Evolutionary conservation across 37 sponge, comb jelly and placozoan species (phyloP), one percentile per base, ranked within the genome.

Genomic region (Axinella damicornis): DNA sequence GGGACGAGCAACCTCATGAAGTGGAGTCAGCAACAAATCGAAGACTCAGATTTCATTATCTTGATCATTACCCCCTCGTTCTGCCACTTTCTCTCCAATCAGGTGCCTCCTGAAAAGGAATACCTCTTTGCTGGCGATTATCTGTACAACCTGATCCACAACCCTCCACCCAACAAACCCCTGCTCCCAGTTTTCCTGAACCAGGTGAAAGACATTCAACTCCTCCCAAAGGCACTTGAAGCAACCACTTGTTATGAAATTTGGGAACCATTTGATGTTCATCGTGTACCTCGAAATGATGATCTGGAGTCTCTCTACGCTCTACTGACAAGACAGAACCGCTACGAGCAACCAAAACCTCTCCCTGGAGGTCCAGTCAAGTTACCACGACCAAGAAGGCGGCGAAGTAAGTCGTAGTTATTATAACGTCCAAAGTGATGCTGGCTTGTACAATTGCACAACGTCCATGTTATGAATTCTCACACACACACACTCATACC

Each of bases 41-140:
- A 71, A n/a, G 78, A 69, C 57, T 79, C 85, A 2, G 65, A 87
- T 30, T 78, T 79, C 67, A 61, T 92, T 35, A 52, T 92, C 64
- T 57, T 88, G 28, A 67, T 92, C 58, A 56, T 88, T 35, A 84
- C 84, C n/a, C 38, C 70, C 15, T 88, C 88, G 59, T 67, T 92
- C 72, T 25, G 66, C 18, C 34, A 87, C 59, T 88, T 87, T 57
- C 85, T 92, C 36, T 39, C 73, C n/a, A 40, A 81, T 57, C 61
- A 74, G 22, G 69, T 70, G 2, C 74, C 71, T 20, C 18, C 22
- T 1, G 77, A 82, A 32, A 2, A 81, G 13, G 83, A 82, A 64
- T 38, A 61, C 21, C 20, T 85, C 35, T 85, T 85, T 53, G 36
- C 2, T 22, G 65, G 66, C 6, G 77, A 85, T 30, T 76, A 39